Evolutionary conservation across 1,140 invertebrate species (phyloP), one percentile per base, ranked within the genome.

Genomic region (Mycetomoellerius zeteki): DNA sequence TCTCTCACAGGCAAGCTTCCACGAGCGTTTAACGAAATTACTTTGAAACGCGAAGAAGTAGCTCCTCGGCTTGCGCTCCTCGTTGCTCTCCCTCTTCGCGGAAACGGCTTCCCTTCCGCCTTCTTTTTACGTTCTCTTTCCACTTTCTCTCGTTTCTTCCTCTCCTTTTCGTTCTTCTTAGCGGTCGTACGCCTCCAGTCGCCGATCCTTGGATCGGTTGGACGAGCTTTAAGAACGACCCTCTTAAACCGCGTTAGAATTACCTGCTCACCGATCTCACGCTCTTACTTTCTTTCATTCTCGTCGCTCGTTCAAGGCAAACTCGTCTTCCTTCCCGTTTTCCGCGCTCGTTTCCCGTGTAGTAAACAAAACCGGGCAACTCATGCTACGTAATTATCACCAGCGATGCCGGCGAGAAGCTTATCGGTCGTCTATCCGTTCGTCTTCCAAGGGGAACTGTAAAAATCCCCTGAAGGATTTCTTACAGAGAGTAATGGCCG

Each of bases 21-120:
- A 81, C 69, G 73, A 85, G 75, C 89, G 89, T 90, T 90, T 90
- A 90, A 90, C 89, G 88, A 90, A 90, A 90, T 90, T 90, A 90
- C 88, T 88, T 90, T 85, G 89, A 90, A 90, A 90, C 88, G 86
- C 89, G 88, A 90, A 90, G 69, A 85, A 90, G 81, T 90, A 85
- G 72, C 58, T 85, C 56, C 78, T 30, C 52, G 50, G 56, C 72
- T 56, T 14, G 19, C 60, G 30, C 54, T 71, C 12, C 52, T 62
- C 67, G 10, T 37, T 65, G 3, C 30, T 37, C 50, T 27, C 50
- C 16, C 43, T 43, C n/a, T 8, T 54, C 27, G 16, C 21, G 50
- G 21, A 62, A 33, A 50, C 54, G 43, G 27, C 47, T n/a, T n/a
- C n/a, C 30, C 77, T 56, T 72, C 21, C 60, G 30, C 12, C 56